These are phyloP conservation scores for Disparrhopalites patrizii DNA, from an alignment of 2,888 invertebrate genomes.

Conservation along the genomic window DNA sequence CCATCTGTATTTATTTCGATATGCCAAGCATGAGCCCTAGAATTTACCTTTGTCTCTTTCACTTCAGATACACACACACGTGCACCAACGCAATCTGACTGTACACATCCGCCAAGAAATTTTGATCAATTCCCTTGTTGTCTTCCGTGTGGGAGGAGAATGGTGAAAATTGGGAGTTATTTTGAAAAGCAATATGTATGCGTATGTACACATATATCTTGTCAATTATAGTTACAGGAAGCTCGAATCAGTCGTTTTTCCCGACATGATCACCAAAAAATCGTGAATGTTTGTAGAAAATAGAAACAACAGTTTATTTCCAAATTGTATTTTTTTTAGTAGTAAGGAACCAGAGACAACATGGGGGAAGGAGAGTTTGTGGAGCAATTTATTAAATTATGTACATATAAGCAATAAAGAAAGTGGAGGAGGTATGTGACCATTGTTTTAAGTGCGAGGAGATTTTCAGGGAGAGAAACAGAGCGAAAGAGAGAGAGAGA, in stretches of 20 bases:
- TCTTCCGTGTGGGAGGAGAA: slow-evolving; percentile 3
- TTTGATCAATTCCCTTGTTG: too few species aligned
- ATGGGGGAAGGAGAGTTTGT: not conserved
- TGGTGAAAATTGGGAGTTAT: slow-evolving; percentile 4
- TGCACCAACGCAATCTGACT: too few species aligned
- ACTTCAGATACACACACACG: too few species aligned
- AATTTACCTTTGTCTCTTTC: not conserved
- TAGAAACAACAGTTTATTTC: not conserved
- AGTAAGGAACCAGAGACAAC: not conserved
- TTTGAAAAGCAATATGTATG: slow-evolving; percentile 1
- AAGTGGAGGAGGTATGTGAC: not conserved
- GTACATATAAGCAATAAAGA: not conserved
- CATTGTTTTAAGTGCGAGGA: not conserved
- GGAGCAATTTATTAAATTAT: not conserved
- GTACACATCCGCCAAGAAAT: too few species aligned
- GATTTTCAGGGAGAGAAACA: not conserved
- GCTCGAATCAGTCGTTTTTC: not conserved
- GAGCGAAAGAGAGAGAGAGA: not conserved
- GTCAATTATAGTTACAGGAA: not conserved
- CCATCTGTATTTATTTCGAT: not conserved
- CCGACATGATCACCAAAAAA: not conserved
- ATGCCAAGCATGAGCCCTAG: slow-evolving; percentile 10
- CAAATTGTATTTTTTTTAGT: too few species aligned
- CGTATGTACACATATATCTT: too few species aligned
- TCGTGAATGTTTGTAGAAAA: not conserved